Conservation (phyloP, 2,888 invertebrate species). For the Tiliacea aurago region DNA sequence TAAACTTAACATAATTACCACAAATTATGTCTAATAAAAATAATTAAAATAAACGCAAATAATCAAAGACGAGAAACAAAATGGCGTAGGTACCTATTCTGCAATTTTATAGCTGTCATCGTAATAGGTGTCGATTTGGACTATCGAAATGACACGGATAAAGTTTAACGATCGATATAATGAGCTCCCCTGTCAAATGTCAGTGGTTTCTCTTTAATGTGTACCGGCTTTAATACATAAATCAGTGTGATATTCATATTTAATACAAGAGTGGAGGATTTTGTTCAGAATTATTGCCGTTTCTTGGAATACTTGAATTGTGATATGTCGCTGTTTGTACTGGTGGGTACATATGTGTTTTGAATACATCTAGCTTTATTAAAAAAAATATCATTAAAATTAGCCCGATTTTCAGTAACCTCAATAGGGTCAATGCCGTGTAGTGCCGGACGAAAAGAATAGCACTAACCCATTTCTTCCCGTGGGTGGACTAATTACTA, state of each 20-base stretch:
- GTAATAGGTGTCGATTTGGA: conserved; percentile 60
- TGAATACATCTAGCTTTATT: neutral
- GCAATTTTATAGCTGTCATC: conserved; percentile 54
- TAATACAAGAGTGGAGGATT: conserved; percentile 80
- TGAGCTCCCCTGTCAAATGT: conserved; percentile 72
- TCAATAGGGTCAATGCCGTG: too few relatives aligned
- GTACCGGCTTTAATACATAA: conserved; percentile 72
- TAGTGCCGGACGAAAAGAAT: too few relatives aligned
- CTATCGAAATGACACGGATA: conserved; percentile 61
- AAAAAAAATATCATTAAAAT: neutral
- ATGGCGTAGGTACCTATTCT: conserved; percentile 20
- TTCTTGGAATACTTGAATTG: conserved; percentile 81
- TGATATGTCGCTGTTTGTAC: conserved; percentile 74
- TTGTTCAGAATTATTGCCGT: conserved; percentile 80
- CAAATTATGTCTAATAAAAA: conserved; percentile 37
- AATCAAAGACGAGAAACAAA: conserved; percentile 26
- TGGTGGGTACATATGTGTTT: conserved; percentile 62
- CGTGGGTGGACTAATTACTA: too few relatives aligned
- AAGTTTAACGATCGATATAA: conserved; percentile 65
- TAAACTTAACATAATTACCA: conserved; percentile 36
- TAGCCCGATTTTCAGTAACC: neutral
- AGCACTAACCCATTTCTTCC: too few relatives aligned
- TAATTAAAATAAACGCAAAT: conserved; percentile 35
- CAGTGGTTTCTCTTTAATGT: conserved; percentile 69
- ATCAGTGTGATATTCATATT: conserved; percentile 85